Evolutionary conservation across 2,888 invertebrate genomes (phyloP).

Genomic region (Hypercompe scribonia): DNA sequence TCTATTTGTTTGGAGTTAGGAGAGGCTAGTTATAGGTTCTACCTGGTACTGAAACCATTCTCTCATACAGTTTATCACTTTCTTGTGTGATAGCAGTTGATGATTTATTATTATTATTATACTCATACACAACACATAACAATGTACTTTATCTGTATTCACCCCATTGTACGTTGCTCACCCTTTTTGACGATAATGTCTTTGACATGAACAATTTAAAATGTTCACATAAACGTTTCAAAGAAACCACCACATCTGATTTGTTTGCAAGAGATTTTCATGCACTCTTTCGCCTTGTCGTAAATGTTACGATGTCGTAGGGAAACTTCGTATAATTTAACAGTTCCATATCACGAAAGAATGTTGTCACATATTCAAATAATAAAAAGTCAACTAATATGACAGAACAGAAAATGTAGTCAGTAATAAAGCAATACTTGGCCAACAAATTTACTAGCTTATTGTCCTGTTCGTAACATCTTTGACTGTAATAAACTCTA

Average conservation of each 20-base stretch:
- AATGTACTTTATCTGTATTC: constrained; percentile 3
- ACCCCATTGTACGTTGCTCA: constrained; percentile 8
- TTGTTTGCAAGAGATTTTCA: constrained; percentile 14
- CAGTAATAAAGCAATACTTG: constrained; percentile 46
- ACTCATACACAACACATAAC: background rate
- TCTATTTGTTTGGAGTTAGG: too few species aligned
- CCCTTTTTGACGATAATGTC: constrained; percentile 13
- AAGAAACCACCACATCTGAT: constrained; percentile 8
- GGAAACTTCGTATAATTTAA: constrained; percentile 31
- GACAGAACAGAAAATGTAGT: constrained; percentile 39
- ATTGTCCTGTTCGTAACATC: constrained; percentile 53
- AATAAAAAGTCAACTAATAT: constrained; percentile 40
- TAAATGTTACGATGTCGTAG: constrained; percentile 28
- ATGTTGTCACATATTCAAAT: constrained; percentile 32
- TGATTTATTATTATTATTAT: too few species aligned
- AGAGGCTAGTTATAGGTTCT: too few species aligned
- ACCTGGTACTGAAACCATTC: too few species aligned
- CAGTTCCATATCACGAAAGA: constrained; percentile 25
- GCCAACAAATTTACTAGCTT: constrained; percentile 46
- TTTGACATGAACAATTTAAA: constrained; percentile 13
- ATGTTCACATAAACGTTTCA: constrained; percentile 10
- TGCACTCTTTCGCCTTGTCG: constrained; percentile 14
- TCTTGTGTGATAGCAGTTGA: too few species aligned
- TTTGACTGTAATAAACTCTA: constrained; percentile 67
- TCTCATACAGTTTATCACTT: too few species aligned